phyloP scores from a whole-genome alignment of 2,888 invertebrate genomes.

The Papilio protenor region DNA sequence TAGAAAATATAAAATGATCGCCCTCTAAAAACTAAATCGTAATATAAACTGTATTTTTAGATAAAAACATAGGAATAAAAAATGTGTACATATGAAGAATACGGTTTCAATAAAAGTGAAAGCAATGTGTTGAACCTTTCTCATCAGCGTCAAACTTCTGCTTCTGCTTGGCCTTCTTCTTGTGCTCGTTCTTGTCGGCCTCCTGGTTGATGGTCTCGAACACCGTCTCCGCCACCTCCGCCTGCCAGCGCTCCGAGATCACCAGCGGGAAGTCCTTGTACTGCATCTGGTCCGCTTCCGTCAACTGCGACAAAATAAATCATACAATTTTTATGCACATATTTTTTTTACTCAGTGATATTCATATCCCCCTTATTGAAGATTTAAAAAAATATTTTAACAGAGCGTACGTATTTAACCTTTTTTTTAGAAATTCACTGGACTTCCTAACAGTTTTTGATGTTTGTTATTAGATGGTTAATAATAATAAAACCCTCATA shows the following conservation, averaged over 20 bases:
- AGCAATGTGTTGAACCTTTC: conserved; percentile 86
- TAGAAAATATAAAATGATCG: no score
- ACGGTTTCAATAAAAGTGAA: background rate
- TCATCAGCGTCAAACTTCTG: conserved; percentile 97
- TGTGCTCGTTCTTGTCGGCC: conserved; percentile 98
- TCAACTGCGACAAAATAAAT: conserved; percentile 84
- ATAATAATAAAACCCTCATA: no score
- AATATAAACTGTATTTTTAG: no score
- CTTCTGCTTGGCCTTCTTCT: conserved; percentile 97
- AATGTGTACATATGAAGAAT: background rate
- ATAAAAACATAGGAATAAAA: no score
- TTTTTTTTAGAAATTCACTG: no score
- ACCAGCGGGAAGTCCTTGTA: conserved; percentile 99
- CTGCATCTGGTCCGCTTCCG: conserved; percentile 98
- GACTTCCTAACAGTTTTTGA: no score
- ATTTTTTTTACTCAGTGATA: background rate
- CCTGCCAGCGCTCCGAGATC: conserved; percentile 99
- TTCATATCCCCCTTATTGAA: background rate
- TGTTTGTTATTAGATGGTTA: no score
- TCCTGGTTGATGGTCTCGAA: conserved; percentile 99
- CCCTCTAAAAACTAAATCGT: no score
- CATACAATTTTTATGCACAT: background rate
- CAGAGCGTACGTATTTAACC: no score
- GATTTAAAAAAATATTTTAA: background rate
- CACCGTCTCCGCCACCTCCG: conserved; percentile 99